Percentiles rank a stretch among this genome's conserved stretches.
These are phyloP conservation scores for Tenthredo mesomela DNA, from an alignment of 2,888 invertebrate species.

Conservation along the genomic window DNA sequence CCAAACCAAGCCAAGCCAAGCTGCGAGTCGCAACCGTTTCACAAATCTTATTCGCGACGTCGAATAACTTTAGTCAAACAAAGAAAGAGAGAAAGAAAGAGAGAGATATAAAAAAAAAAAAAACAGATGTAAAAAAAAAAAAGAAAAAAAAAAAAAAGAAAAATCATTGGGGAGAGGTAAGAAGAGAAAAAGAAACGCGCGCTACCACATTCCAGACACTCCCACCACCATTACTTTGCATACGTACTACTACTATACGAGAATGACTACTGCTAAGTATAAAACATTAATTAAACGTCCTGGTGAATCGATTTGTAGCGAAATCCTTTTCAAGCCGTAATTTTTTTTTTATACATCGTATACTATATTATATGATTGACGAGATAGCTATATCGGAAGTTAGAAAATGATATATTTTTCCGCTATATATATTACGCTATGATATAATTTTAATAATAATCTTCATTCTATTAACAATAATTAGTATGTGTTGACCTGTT, in stretches of 20 bases:
- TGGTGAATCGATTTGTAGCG: conserved; percentile 19
- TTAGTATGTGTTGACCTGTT: conserved; percentile 37
- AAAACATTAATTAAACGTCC: conserved; percentile 21
- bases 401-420: not conserved
- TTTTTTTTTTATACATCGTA: not conserved
- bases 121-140: not conserved
- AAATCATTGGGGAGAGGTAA: conserved; percentile 52
- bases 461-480: conserved; percentile 25
- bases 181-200: conserved; percentile 62
- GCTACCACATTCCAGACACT: conserved; percentile 73
- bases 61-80: conserved; percentile 34
- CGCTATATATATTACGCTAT: not conserved
- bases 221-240: conserved; percentile 63
- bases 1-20: not conserved
- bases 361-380: too few species aligned
- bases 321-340: not conserved
- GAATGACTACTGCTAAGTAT: not conserved
- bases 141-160: conserved; percentile 8
- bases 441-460: conserved; percentile 9
- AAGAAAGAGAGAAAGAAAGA: conserved; percentile 3
- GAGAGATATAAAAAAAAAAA: not conserved
- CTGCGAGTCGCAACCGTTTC: conserved; percentile 17
- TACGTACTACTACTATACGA: conserved; percentile 26
- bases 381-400: not conserved
- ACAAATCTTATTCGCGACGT: conserved; percentile 43